Conservation (phyloP, 2,888 invertebrate genomes). For the Scaptomyza polygonia region DNA sequence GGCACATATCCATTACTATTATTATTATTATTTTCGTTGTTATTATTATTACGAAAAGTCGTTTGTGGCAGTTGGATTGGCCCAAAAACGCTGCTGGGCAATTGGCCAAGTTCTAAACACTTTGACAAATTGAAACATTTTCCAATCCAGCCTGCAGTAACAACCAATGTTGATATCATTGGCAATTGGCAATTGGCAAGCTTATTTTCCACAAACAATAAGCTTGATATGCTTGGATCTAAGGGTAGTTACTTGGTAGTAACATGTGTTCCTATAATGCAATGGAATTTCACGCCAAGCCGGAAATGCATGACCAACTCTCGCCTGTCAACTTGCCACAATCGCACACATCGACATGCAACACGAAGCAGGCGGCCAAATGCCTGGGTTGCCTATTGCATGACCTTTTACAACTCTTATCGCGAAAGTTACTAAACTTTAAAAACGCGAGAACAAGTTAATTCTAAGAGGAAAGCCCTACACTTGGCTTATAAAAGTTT, state of each 20-base stretch:
- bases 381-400: conserved; percentile 16
- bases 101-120: conserved; percentile 24
- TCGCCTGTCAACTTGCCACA: conserved; percentile 41
- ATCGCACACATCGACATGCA: conserved; percentile 32
- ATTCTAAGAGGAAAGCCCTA: neutral
- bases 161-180: conserved; percentile 10
- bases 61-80: conserved; percentile 12
- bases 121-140: conserved; percentile 41
- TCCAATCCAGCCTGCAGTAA: neutral
- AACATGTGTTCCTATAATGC: conserved; percentile 54
- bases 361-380: conserved; percentile 27
- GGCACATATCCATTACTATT: conserved; percentile 56
- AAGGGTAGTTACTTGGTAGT: conserved; percentile 27
- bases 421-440: conserved; percentile 6
- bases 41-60: conserved; percentile 37
- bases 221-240: conserved; percentile 5
- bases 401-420: conserved; percentile 26
- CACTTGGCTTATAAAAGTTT: neutral
- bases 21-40: conserved; percentile 33
- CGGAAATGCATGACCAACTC: conserved; percentile 65
- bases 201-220: conserved; percentile 18
- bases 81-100: conserved; percentile 27
- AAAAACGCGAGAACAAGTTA: conserved; percentile 5
- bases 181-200: conserved; percentile 41
- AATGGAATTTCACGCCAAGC: conserved; percentile 27